phyloP scores from a whole-genome alignment of 2,797 vertebrate genomes.

The Vireo griseus region DNA sequence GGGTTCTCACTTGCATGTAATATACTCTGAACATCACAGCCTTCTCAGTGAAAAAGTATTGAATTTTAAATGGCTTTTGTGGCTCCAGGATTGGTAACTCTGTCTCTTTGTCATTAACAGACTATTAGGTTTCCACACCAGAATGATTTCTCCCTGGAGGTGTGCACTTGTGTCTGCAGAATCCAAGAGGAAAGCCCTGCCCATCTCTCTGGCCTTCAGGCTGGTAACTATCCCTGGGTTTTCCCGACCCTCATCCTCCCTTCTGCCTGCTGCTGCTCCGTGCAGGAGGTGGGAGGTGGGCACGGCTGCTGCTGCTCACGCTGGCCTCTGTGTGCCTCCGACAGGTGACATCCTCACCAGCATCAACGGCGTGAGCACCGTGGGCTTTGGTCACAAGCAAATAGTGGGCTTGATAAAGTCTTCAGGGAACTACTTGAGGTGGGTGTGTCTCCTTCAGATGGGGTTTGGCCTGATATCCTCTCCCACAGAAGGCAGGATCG shows the following conservation, averaged over 20 bases:
- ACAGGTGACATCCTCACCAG: constrained; percentile 87
- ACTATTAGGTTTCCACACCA: constrained; percentile 80
- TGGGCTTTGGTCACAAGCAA: constrained; percentile 83
- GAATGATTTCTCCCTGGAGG: constrained; percentile 73
- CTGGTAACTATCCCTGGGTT: constrained; percentile 72
- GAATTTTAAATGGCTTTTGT: neutral
- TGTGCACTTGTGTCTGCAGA: constrained; percentile 83
- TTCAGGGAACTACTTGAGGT: constrained; percentile 88
- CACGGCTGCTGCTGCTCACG: rapidly evolving
- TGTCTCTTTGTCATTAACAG: constrained; percentile 64
- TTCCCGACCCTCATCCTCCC: neutral
- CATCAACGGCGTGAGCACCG: constrained; percentile 83
- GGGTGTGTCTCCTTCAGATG: neutral
- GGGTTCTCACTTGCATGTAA: neutral
- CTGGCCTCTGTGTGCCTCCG: neutral
- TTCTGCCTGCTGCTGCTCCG: neutral
- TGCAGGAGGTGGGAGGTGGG: rapidly evolving
- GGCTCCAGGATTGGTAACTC: neutral
- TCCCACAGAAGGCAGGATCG: rapidly evolving
- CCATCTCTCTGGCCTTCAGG: constrained; percentile 83
- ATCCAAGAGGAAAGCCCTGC: constrained; percentile 86
- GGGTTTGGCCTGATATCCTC: rapidly evolving
- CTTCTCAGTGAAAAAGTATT: neutral
- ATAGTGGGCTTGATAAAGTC: constrained; percentile 85
- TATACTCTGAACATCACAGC: neutral